These are phyloP conservation scores for Anguilla rostrata DNA, from an alignment of 2,113 vertebrate genomes.

Conservation along the genomic window DNA sequence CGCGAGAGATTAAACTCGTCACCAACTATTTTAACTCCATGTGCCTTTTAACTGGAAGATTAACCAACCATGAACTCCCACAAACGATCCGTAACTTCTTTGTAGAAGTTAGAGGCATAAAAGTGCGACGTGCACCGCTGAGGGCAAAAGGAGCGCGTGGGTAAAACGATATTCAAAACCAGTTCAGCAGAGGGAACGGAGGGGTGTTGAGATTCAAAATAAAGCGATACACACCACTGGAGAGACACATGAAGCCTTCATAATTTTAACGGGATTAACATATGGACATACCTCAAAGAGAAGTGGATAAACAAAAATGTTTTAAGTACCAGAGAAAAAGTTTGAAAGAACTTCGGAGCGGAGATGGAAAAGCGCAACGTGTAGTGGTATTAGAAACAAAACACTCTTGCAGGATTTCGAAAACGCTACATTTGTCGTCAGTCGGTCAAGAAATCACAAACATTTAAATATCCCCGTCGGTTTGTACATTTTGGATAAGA, in stretches of 20 bases:
- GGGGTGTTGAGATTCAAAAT: not conserved
- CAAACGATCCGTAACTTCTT: not conserved
- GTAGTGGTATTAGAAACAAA: not conserved
- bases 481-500: not conserved
- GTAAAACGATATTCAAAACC: constrained; percentile 1
- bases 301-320: not conserved
- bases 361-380: not conserved
- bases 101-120: not conserved
- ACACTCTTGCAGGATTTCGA: not conserved
- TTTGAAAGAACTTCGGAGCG: not conserved
- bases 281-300: constrained; percentile 9
- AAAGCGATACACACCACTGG: not conserved
- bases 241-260: not conserved
- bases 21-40: not conserved
- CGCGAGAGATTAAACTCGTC: not conserved
- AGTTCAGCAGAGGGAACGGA: not conserved
- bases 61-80: not conserved
- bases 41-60: not conserved
- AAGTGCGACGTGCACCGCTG: not conserved
- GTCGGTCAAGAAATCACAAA: not conserved
- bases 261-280: constrained; percentile 13
- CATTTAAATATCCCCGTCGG: not conserved
- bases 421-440: not conserved
- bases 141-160: not conserved
- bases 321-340: constrained; percentile 8